Base-by-base conservation (phyloP, 1,140 invertebrate genomes). In the Drosophila nannoptera region DNA sequence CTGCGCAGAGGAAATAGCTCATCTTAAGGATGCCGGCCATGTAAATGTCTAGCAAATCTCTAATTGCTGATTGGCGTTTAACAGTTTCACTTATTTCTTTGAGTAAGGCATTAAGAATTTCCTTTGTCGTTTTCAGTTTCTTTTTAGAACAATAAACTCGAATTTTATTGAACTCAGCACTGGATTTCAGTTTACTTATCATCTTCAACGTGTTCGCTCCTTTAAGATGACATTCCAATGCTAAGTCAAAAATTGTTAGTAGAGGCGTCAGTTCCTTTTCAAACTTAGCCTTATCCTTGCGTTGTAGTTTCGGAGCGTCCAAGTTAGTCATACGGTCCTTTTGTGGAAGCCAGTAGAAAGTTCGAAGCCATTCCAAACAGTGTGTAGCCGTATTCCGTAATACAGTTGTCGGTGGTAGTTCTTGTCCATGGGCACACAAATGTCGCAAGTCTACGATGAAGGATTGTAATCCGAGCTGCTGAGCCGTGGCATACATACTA, bases 361-460 rank as follows among this genome's bases (percentile, higher is more conserved):
- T 69, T 0, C 69, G 64, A 4, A 90, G 42, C 89, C 89, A 90
- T 1, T 81, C 62, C 8, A 89, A 16, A 32, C 89, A 90, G 31
- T 82, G 75, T 3, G 49, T 12, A 0, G 78, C 58, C 2, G 88
- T 78, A 11, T 56, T 67, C 0, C 88, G 64, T 4, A 89, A 29
- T 2, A 89, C 70, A 4, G 66, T 7, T 5, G 75, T 50, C 0
- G 87, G 75, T 0, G 88, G 88, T 9, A 89, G 42, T 7, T 74
- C 71, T n/a, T 88, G 81, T 5, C 88, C 89, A 16, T 90, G 89
- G 0, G 89, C 74, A 53, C 88, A 89, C 31, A 87, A 56, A 53
- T 90, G 89, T 7, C 89, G 52, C 7, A 90, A 56, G 55, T 90
- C 89, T 0, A 90, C 88, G 0, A 90, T 69, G 48, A 89, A 90